Evolutionary conservation across 2,797 vertebrate genomes (phyloP).

Genomic region (Cuculus canorus): DNA sequence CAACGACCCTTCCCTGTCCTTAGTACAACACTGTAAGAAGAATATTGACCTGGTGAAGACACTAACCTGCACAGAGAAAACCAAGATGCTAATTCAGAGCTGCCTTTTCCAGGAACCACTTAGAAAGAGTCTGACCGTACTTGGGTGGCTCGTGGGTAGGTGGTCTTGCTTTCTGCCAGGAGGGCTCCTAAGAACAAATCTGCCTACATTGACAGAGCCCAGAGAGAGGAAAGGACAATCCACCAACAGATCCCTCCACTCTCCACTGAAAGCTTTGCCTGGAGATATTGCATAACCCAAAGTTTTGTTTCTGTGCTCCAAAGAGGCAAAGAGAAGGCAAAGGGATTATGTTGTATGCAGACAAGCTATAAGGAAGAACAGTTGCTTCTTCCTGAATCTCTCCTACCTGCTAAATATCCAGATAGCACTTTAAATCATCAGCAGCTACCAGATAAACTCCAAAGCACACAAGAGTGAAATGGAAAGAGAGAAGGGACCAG

Average conservation of each 20-base stretch:
- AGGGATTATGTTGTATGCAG: background rate
- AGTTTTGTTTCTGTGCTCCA: background rate
- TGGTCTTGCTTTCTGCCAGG: background rate
- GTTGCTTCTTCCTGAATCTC: background rate
- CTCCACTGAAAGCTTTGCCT: background rate
- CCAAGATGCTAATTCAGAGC: background rate
- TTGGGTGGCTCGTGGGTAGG: background rate
- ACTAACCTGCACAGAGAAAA: accelerated
- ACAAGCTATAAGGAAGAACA: background rate
- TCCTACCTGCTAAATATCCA: background rate
- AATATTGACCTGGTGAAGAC: background rate
- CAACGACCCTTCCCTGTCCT: background rate
- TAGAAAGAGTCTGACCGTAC: accelerated
- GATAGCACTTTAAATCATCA: background rate
- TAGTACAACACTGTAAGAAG: background rate
- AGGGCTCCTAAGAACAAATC: background rate
- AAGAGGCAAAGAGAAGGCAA: background rate
- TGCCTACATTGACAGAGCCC: background rate
- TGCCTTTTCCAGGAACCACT: background rate
- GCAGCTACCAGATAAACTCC: background rate
- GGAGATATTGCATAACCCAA: background rate
- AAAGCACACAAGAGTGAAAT: background rate
- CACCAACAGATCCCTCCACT: background rate
- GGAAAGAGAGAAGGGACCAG: background rate
- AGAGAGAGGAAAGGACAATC: background rate